These are phyloP conservation scores for Luscinia luscinia DNA, from an alignment of 2,797 vertebrate genomes.

Conservation along the genomic window DNA sequence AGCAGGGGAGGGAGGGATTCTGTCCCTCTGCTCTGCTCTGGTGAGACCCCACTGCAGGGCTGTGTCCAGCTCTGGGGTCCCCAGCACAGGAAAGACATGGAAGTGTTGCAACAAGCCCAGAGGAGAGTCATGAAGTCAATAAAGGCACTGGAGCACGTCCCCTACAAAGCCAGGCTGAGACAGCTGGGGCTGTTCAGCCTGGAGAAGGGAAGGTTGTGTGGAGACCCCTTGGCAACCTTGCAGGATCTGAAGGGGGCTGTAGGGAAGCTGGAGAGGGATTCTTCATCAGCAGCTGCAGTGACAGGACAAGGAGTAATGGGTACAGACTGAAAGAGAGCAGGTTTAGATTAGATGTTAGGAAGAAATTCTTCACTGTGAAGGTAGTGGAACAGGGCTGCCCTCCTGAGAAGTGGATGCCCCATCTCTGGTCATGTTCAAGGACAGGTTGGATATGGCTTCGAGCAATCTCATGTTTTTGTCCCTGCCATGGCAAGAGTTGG, in stretches of 20 bases:
- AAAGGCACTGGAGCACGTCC: background rate
- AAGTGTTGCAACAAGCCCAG: background rate
- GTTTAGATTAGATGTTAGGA: background rate
- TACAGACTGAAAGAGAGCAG: background rate
- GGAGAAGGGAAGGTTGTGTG: background rate
- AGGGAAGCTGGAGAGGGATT: background rate
- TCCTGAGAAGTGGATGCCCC: background rate
- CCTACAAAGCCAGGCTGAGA: background rate
- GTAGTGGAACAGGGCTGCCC: background rate
- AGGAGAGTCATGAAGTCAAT: background rate
- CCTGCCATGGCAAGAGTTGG: background rate
- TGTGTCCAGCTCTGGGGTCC: background rate
- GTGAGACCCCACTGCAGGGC: background rate
- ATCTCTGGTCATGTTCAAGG: background rate
- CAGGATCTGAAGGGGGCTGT: background rate
- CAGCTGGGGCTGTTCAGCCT: background rate
- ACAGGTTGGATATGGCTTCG: background rate
- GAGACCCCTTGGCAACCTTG: background rate
- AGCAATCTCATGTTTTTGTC: background rate
- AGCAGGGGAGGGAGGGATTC: background rate
- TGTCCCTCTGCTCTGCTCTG: background rate
- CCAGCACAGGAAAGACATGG: background rate
- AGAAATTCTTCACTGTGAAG: background rate
- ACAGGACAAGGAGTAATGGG: accelerated
- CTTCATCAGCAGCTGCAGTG: background rate